A percentile compares a stretch with the other conserved stretches of the same genome.
Evolutionary conservation across 2,113 vertebrate species (phyloP).

Genomic region (Prionailurus viverrinus): DNA sequence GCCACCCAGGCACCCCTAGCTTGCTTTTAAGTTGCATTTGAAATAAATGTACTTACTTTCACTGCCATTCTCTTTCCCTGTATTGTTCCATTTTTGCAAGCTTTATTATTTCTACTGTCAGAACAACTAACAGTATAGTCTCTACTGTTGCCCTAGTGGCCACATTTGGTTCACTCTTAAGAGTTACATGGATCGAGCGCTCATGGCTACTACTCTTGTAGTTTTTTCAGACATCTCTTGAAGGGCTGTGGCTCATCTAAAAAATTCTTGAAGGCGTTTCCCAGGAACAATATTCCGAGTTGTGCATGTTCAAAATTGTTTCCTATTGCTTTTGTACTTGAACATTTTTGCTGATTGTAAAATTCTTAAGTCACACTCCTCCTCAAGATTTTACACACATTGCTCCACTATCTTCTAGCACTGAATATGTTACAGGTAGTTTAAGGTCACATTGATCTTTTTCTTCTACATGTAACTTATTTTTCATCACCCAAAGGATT

Average conservation of each 20-base stretch:
- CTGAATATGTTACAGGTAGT: not conserved
- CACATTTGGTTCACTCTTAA: not conserved
- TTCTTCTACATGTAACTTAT: not conserved
- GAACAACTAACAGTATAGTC: not conserved
- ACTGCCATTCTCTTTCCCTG: not conserved
- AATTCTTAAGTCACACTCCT: not conserved
- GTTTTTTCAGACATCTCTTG: not conserved
- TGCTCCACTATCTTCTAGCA: not conserved
- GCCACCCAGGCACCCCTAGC: not conserved
- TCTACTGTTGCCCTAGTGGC: not conserved
- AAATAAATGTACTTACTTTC: not conserved
- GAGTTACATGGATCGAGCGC: not conserved
- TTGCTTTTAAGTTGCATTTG: not conserved
- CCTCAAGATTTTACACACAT: not conserved
- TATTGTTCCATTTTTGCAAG: not conserved
- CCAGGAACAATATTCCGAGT: not conserved
- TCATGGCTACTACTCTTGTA: not conserved
- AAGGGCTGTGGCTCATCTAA: not conserved
- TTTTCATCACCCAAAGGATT: not conserved
- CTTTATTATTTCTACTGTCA: not conserved
- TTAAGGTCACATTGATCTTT: conserved; percentile 9
- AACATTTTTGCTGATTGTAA: conserved; percentile 38
- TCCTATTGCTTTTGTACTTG: not conserved
- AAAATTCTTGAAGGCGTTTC: not conserved
- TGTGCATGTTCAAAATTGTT: not conserved